Conservation (phyloP, 1,140 invertebrate species). For the Cherax destructor region DNA sequence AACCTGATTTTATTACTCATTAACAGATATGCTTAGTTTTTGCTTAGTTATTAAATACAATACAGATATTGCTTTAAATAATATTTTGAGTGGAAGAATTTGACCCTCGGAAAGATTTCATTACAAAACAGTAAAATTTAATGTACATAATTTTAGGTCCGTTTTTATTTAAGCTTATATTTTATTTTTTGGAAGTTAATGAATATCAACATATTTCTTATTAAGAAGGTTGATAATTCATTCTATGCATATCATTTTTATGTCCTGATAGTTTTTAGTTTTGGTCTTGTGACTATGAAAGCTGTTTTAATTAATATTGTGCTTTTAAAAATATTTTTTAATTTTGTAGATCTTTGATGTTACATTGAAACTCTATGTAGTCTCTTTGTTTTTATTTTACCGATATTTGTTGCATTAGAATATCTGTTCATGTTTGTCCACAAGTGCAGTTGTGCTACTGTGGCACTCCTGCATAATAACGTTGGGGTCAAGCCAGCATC, state of each 20-base stretch:
- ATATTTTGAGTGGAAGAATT: not conserved
- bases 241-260: not conserved
- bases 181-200: not conserved
- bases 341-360: constrained; percentile 11
- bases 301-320: constrained; percentile 18
- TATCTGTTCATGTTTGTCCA: constrained; percentile 3
- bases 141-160: not conserved
- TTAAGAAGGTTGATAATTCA: not conserved
- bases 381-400: not conserved
- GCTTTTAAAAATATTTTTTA: constrained; percentile 19
- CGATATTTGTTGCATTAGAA: not conserved
- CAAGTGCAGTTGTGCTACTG: not conserved
- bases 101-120: not conserved
- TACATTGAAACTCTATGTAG: not conserved
- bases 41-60: not conserved
- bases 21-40: constrained; percentile 11
- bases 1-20: constrained; percentile 2
- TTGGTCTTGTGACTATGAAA: constrained; percentile 47
- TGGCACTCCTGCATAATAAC: constrained; percentile 19
- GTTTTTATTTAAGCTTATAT: not conserved
- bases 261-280: constrained; percentile 15
- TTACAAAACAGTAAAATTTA: not conserved
- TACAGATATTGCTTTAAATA: not conserved
- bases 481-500: constrained; percentile 43
- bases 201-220: not conserved